Base-by-base conservation (phyloP, 2,113 vertebrate species). In the Chloropsis hardwickii region DNA sequence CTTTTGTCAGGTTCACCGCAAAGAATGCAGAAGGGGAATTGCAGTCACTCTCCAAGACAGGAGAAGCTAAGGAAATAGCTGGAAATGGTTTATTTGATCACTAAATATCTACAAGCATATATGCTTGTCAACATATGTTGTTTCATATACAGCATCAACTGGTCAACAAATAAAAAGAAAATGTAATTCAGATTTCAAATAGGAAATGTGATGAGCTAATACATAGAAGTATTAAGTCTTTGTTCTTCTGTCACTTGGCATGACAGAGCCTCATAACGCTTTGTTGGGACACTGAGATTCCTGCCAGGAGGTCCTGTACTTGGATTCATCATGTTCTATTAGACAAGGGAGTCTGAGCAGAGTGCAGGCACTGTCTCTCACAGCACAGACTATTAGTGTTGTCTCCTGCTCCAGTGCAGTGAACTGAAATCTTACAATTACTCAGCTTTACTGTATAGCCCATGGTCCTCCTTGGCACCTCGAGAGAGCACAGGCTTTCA, bases 201-300 rank as follows among this genome's bases (percentile, higher is more conserved):
- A 79, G 47, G 10, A 70, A 84, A 18, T 29, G 16, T 0, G 9
- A 39, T n/a, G 7, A 80, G 21, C 24, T 61, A 61, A 71, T 48
- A 40, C 14, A 62, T 33, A 60, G 58, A 76, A 64, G 42, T 14
- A 24, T 14, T 53, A 62, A 60, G 22, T 8, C 17, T n/a, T 12
- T 16, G 20, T 45, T 69, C 39, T 71, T 29, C 24, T 51, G 47
- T 57, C 66, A 18, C 18, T 51, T 42, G 25, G 5, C 0, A 0
- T 45, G 54, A 15, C 47, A 81, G 22, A 82, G 40, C 13, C 71
- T 76, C 1, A 3, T 62, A 53, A 72, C 0, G 0, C 25, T 83
- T 71, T 47, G 27, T 37, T 50, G 29, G 83, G 58, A 47, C 44
- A 39, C 22, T 28, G 35, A 74, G 33, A 65, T 16, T 56, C 33